These are phyloP conservation scores for Coptodon rendalli DNA, from an alignment of 2,113 vertebrate species.

Conservation along the genomic window DNA sequence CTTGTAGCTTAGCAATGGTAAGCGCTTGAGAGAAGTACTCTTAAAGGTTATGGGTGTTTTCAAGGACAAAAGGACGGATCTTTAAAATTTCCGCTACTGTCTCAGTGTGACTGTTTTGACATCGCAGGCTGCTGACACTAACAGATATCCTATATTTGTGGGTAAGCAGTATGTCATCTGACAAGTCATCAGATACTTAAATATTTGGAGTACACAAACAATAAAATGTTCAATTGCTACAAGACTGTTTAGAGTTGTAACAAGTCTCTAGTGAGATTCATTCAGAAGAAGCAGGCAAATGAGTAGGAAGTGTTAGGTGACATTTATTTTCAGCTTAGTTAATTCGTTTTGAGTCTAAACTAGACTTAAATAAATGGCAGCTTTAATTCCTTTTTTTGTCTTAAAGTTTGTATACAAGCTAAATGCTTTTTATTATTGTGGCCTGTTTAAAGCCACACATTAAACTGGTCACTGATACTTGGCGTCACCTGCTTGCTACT, in stretches of 20 bases:
- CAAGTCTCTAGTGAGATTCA: rapidly evolving
- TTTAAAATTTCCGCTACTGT: rapidly evolving
- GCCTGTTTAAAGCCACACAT: not conserved
- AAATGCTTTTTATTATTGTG: not conserved
- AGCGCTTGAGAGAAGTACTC: not conserved
- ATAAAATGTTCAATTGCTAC: not conserved
- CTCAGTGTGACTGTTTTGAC: not conserved
- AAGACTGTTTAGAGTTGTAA: not conserved
- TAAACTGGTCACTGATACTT: not conserved
- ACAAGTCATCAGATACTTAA: not conserved
- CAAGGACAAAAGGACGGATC: not conserved
- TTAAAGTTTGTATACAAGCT: not conserved
- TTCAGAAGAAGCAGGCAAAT: not conserved
- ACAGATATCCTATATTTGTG: not conserved
- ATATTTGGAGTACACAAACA: not conserved
- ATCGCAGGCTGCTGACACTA: not conserved
- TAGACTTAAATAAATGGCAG: rapidly evolving
- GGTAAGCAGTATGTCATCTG: not conserved
- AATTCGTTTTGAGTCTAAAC: not conserved
- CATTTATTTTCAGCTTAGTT: not conserved
- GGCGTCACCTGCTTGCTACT: rapidly evolving
- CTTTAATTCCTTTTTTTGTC: not conserved
- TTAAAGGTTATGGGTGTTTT: not conserved
- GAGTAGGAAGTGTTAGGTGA: not conserved
- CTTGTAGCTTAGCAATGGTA: not conserved